These are phyloP conservation scores for Ophthalmolycus amberensis DNA, from an alignment of 2,113 vertebrate species.

Conservation along the genomic window DNA sequence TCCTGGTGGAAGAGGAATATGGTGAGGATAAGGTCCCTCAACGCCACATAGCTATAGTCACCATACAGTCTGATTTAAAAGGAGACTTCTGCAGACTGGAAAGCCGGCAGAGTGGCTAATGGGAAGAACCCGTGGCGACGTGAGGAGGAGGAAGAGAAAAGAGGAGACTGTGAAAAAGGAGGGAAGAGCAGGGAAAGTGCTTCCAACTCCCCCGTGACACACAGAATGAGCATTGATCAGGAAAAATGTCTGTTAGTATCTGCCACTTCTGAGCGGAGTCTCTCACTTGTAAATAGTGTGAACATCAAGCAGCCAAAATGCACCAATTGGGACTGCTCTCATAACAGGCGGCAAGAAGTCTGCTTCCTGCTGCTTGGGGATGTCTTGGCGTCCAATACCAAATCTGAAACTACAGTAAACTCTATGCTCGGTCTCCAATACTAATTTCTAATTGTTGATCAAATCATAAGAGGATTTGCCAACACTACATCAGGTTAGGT, in stretches of 20 bases:
- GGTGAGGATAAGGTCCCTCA: slow-evolving; percentile 58
- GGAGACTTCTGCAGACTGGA: slow-evolving; percentile 62
- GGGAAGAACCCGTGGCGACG: slow-evolving; percentile 64
- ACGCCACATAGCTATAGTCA: slow-evolving; percentile 66
- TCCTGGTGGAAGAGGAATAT: slow-evolving; percentile 72
- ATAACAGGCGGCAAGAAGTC: slow-evolving; percentile 62
- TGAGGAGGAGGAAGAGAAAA: slow-evolving; percentile 46
- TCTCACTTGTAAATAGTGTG: slow-evolving; percentile 58
- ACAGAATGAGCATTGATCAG: slow-evolving; percentile 66
- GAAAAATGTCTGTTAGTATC: slow-evolving; percentile 62
- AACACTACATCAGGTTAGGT: slow-evolving; percentile 25
- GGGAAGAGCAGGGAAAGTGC: slow-evolving; percentile 61
- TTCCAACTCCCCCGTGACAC: slow-evolving; percentile 59
- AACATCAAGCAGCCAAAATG: slow-evolving; percentile 61
- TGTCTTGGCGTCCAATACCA: slow-evolving; percentile 5
- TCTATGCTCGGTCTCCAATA: slow-evolving; percentile 5
- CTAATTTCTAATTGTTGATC: slow-evolving; percentile 44
- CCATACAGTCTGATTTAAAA: slow-evolving; percentile 72
- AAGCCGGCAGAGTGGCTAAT: slow-evolving; percentile 70
- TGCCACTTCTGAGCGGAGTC: slow-evolving; percentile 51
- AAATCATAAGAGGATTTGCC: slow-evolving; percentile 39
- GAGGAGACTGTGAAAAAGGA: slow-evolving; percentile 35
- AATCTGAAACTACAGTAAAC: background rate
- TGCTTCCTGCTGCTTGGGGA: slow-evolving; percentile 27
- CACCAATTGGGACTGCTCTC: slow-evolving; percentile 48